phyloP scores from a whole-genome alignment of 1,140 invertebrate genomes.

The Drosophila repletoides region DNA sequence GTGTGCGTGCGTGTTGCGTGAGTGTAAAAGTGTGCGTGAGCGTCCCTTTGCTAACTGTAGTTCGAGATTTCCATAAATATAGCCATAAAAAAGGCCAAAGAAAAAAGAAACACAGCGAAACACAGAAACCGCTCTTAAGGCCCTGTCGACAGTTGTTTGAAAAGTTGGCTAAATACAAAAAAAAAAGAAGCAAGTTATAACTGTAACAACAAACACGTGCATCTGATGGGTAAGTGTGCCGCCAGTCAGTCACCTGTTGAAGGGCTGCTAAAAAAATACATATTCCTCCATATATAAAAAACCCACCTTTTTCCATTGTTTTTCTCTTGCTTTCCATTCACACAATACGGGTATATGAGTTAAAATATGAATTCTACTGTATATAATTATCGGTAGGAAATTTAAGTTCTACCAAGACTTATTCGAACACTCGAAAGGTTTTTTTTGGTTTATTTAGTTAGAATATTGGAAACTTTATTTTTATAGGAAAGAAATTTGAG shows the following conservation, averaged over 20 bases:
- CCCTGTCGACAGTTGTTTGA: slow-evolving; percentile 7
- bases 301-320: not conserved
- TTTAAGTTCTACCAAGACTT: no score
- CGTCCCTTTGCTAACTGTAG: slow-evolving; percentile 16
- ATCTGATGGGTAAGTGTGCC: slow-evolving; percentile 37
- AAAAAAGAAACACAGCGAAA: no score
- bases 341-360: no score
- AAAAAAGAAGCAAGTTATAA: slow-evolving; percentile 3
- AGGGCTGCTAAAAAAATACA: not conserved
- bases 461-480: no score
- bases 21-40: not conserved
- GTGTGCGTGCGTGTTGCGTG: slow-evolving; percentile 19
- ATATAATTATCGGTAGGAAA: no score
- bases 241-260: slow-evolving; percentile 46
- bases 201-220: slow-evolving; percentile 3
- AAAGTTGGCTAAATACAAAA: slow-evolving; percentile 17
- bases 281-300: no score
- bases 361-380: no score
- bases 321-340: no score
- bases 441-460: no score
- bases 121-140: not conserved
- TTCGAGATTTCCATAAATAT: slow-evolving; percentile 28
- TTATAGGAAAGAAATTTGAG: no score
- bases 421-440: no score
- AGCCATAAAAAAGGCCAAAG: not conserved